A percentile compares a stretch with the other conserved stretches of the same genome.
Evolutionary conservation across 92 coral and sea anemone genomes (phyloP).

Genomic region (Palythoa caribaeorum): DNA sequence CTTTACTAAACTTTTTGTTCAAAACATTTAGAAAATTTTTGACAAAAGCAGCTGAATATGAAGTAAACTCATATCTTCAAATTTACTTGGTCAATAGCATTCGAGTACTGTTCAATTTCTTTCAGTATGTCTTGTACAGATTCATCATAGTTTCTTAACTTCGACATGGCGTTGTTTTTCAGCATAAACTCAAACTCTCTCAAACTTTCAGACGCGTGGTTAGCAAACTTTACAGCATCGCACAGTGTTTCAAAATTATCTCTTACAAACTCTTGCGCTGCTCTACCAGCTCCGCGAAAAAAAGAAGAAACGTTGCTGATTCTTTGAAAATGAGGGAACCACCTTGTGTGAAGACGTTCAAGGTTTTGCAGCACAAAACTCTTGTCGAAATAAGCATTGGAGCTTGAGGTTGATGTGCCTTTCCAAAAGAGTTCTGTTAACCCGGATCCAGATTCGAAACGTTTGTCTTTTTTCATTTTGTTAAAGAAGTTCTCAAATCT

Average conservation of each 20-base stretch:
- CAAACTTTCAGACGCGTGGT: constrained; percentile 54
- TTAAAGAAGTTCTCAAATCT: constrained; percentile 34
- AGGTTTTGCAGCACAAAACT: constrained; percentile 15
- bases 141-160: constrained; percentile 50
- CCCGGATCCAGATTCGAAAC: background rate
- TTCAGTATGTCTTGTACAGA: constrained; percentile 31
- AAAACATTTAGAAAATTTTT: constrained; percentile 46
- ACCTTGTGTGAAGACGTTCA: constrained; percentile 17
- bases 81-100: constrained; percentile 36
- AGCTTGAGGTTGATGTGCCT: background rate
- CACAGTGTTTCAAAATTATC: constrained; percentile 58
- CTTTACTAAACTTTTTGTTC: background rate
- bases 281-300: constrained; percentile 70
- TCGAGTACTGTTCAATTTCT: constrained; percentile 57
- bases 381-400: background rate
- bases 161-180: constrained; percentile 52
- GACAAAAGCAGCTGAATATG: constrained; percentile 66
- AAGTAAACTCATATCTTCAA: constrained; percentile 27
- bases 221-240: constrained; percentile 60
- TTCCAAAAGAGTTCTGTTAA: background rate
- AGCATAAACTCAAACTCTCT: constrained; percentile 65
- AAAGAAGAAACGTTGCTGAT: constrained; percentile 58
- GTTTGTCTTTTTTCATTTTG: constrained; percentile 26
- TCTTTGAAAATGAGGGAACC: constrained; percentile 36
- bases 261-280: constrained; percentile 56